Base-by-base conservation (phyloP, 35 echinoderm and acorn worm genomes). In the Ptychodera flava region DNA sequence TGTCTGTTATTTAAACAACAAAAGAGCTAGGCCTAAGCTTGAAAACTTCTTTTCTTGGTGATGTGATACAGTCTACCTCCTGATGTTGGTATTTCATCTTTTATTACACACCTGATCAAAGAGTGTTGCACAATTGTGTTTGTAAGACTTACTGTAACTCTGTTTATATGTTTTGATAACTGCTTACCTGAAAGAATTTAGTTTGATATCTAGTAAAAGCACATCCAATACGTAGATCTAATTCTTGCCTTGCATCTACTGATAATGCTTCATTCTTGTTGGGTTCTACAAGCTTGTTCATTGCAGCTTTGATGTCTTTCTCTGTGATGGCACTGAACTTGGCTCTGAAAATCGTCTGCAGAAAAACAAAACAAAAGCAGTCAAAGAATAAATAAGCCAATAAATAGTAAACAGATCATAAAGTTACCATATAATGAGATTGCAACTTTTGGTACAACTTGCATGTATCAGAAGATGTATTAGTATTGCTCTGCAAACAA, bases 321-420 rank as follows among this genome's bases (percentile, higher is more conserved):
- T 98, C 95, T 14, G 95, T 98, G 84, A 98, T 98, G 34, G 95
- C 95, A 79, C 95, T 98, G 38, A 98, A 98, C 33, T 83, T 90
- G n/a, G 95, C 95, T 82, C 95, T 64, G 88, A 94, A 98, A 36
- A 98, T 88, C 29, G 80, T 86, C 95, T 98, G 84, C 31, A 79
- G 53, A 2, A 38, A 86, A 27, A 76, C 22, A 34, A n/a, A n/a
- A n/a, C n/a, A n/a, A n/a, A n/a, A n/a, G n/a, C n/a, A n/a, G n/a
- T n/a, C n/a, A n/a, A n/a, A n/a, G n/a, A n/a, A n/a, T n/a, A n/a
- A n/a, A n/a, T n/a, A n/a, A n/a, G n/a, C n/a, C n/a, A 35, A 32
- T 29, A 33, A n/a, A n/a, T n/a, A 27, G 33, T 29, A 85, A 33
- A 85, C 16, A 85, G 6, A 37, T 37, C 31, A 85, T 37, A 85